Conservation (phyloP, 2,113 vertebrate genomes). For the Progne subis region DNA sequence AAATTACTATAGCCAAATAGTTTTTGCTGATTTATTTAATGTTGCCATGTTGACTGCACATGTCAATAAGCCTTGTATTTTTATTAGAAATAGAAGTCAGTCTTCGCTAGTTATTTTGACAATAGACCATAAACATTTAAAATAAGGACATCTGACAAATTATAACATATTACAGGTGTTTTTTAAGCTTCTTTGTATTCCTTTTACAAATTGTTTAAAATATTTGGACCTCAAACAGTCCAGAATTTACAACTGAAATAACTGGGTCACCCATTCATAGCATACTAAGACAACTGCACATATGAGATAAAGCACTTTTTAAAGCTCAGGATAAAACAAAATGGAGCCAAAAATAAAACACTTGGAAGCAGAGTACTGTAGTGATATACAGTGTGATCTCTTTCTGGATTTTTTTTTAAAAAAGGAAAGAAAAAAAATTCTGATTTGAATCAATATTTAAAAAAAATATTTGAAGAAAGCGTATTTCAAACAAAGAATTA, state of each 20-base stretch:
- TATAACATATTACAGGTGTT: rapidly evolving
- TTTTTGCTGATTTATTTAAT: background rate
- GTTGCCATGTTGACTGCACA: rapidly evolving
- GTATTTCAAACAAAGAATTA: background rate
- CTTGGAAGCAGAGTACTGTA: background rate
- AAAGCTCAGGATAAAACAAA: background rate
- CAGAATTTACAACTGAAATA: background rate
- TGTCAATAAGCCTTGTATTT: background rate
- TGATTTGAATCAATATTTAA: background rate
- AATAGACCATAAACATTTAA: background rate
- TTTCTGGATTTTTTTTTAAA: background rate
- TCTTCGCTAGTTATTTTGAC: background rate
- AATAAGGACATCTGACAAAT: background rate
- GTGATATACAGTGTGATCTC: background rate
- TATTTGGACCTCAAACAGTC: background rate
- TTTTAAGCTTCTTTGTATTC: background rate
- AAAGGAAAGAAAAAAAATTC: no score
- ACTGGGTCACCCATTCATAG: background rate
- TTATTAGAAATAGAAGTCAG: background rate
- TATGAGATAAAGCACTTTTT: background rate
- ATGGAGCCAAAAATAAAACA: background rate
- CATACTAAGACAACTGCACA: background rate
- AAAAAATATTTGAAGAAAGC: background rate
- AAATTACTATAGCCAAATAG: background rate
- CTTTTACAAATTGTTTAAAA: background rate